Evolutionary conservation across 1,140 invertebrate genomes (phyloP), one percentile per base, ranked within the genome.

Genomic region (Ooceraea biroi): DNA sequence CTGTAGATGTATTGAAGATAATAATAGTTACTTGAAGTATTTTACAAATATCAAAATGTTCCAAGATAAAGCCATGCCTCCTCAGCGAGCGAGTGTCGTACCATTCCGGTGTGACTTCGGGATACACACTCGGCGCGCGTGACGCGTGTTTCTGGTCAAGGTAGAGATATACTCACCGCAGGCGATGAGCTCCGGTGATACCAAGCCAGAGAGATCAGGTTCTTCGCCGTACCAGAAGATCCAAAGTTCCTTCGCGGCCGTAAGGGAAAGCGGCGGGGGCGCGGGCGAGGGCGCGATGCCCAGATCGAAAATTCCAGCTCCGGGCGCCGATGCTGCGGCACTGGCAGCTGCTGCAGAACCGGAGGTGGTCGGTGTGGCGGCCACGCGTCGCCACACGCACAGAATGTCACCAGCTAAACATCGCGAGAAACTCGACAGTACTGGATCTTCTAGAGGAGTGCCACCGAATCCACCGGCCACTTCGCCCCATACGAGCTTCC

Each of bases 221-320:
- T 99, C 98, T 93, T 99, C 98, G 90, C 98, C 98, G 95, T 99
- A 99, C 98, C 99, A 99, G 95, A 99, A 99, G 92, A 99, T 98
- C 99, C 99, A 99, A 17, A 99, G 96, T 94, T 99, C 98, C 95
- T 99, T 99, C 93, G 97, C 96, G 85, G 96, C 96, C 90, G 96
- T 95, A 60, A 97, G 95, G 83, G 96, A 97, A 85, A 97, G 96
- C 76, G 97, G 97, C 46, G 95, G 94, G 44, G 95, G 95, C 55
- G 96, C 95, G 72, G 95, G 95, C 74, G 95, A 95, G 7, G 95
- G 94, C 48, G 94, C 91, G 68, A 95, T 92, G 65, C 93, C 94
- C 90, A 96, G 91, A 91, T 96, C 95, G 95, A 95, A 96, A 83
- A 95, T 95, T 90, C 95, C 97, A 84, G 94, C 92, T 48, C 91